phyloP scores from a whole-genome alignment of 2,888 invertebrate genomes.

The Kuschelorhynchus macadamiae region DNA sequence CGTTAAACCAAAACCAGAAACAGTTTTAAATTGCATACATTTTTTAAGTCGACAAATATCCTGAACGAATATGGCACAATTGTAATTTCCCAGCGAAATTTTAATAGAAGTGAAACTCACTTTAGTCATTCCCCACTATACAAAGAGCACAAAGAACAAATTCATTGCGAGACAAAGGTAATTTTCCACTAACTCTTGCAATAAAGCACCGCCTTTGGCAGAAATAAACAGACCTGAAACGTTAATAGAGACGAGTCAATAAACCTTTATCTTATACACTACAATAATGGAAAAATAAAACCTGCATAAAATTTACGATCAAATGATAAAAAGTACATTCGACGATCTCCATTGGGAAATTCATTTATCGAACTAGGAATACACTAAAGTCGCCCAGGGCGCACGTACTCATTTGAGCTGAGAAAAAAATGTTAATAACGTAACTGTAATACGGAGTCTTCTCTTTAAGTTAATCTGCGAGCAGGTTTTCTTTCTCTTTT shows the following conservation, averaged over 20 bases:
- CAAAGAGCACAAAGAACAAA: not conserved
- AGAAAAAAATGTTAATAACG: no score
- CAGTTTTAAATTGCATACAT: no score
- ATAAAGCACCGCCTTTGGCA: conserved; percentile 9
- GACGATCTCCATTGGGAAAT: conserved; percentile 23
- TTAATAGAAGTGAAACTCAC: no score
- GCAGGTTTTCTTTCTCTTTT: no score
- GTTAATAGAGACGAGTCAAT: conserved; percentile 31
- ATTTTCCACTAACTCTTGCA: not conserved
- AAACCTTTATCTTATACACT: conserved; percentile 27
- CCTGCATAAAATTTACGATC: conserved; percentile 38
- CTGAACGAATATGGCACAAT: no score
- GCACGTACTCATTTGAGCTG: no score
- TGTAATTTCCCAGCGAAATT: no score
- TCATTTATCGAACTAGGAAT: conserved; percentile 29
- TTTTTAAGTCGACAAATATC: no score
- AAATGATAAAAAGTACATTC: conserved; percentile 39
- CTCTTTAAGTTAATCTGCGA: no score
- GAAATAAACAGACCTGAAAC: conserved; percentile 24
- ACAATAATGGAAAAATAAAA: conserved; percentile 38
- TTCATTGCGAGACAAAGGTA: conserved; percentile 3
- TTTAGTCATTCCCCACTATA: not conserved
- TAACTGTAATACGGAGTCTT: no score
- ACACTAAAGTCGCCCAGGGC: conserved; percentile 24
- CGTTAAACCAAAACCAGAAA: no score